A percentile compares a stretch with the other conserved stretches of the same genome.
These are phyloP conservation scores for Myxocyprinus asiaticus DNA, from an alignment of 2,113 vertebrate species.

Conservation along the genomic window DNA sequence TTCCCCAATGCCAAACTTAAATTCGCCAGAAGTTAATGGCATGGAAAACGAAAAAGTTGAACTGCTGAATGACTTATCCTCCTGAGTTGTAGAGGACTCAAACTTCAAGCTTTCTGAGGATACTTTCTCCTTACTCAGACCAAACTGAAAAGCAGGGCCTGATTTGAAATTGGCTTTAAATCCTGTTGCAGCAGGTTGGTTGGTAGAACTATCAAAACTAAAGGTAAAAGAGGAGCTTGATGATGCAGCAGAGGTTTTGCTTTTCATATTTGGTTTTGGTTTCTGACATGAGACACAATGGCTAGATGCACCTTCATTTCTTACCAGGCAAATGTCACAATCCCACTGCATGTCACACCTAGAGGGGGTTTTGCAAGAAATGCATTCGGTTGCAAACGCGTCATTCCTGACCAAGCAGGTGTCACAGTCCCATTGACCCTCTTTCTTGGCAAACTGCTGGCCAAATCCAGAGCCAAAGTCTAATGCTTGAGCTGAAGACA, in stretches of 20 bases:
- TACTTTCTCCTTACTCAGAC: conserved; percentile 73
- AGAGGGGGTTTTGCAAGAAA: conserved; percentile 72
- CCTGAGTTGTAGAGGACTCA: conserved; percentile 67
- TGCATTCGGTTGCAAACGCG: conserved; percentile 66
- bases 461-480: conserved; percentile 41
- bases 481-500: conserved; percentile 1
- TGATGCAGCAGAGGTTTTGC: conserved; percentile 45
- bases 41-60: conserved; percentile 84
- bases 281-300: conserved; percentile 76
- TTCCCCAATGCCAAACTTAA: conserved; percentile 90
- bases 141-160: conserved; percentile 81
- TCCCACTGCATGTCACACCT: conserved; percentile 85
- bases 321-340: conserved; percentile 76
- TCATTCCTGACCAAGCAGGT: conserved; percentile 78
- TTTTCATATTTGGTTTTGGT: conserved; percentile 76
- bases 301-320: conserved; percentile 74
- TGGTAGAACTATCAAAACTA: conserved; percentile 68
- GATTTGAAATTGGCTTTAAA: conserved; percentile 76
- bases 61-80: conserved; percentile 71
- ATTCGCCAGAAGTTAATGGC: conserved; percentile 70
- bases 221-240: conserved; percentile 71
- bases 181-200: conserved; percentile 72
- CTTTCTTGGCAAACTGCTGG: conserved; percentile 62
- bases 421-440: conserved; percentile 81
- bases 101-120: conserved; percentile 73